Percentiles rank a stretch among this genome's conserved stretches.
These are phyloP conservation scores for Calidris pugnax DNA, from an alignment of 2,113 vertebrate genomes.

Conservation along the genomic window DNA sequence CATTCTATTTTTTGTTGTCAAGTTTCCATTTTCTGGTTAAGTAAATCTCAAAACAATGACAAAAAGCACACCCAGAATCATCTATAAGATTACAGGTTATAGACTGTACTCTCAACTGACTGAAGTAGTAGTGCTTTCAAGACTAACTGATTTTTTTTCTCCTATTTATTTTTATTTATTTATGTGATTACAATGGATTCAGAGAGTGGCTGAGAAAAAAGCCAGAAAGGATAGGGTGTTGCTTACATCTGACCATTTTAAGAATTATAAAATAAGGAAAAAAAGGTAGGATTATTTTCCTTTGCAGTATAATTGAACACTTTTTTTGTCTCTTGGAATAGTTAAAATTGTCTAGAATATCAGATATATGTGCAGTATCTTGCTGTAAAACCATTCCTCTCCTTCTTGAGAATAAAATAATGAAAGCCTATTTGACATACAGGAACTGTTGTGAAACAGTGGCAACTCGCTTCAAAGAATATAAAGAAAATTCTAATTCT, in stretches of 20 bases:
- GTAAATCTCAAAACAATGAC: conserved; percentile 64
- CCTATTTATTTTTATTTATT: conserved; percentile 32
- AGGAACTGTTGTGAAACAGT: conserved; percentile 17
- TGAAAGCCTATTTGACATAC: conserved; percentile 15
- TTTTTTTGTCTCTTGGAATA: background rate
- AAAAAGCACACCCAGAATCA: conserved; percentile 60
- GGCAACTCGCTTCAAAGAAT: conserved; percentile 45
- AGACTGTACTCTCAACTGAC: conserved; percentile 37
- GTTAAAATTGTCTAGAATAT: conserved; percentile 15
- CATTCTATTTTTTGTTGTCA: conserved; percentile 42
- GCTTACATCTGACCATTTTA: conserved; percentile 34
- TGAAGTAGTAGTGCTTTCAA: conserved; percentile 49
- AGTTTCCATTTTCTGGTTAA: conserved; percentile 69
- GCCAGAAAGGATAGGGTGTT: background rate
- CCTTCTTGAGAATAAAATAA: background rate
- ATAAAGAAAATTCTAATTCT: conserved; percentile 35
- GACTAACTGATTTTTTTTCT: background rate
- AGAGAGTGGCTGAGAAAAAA: background rate
- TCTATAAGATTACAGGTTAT: conserved; percentile 30
- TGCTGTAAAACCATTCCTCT: background rate
- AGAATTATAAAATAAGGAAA: conserved; percentile 2
- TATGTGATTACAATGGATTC: background rate
- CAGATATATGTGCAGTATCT: background rate
- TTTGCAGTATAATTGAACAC: conserved; percentile 16
- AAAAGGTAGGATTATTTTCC: conserved; percentile 15